A percentile compares a stretch with the other conserved stretches of the same genome.
phyloP scores from a whole-genome alignment of 2,797 vertebrate species.

The Loriculus beryllinus region DNA sequence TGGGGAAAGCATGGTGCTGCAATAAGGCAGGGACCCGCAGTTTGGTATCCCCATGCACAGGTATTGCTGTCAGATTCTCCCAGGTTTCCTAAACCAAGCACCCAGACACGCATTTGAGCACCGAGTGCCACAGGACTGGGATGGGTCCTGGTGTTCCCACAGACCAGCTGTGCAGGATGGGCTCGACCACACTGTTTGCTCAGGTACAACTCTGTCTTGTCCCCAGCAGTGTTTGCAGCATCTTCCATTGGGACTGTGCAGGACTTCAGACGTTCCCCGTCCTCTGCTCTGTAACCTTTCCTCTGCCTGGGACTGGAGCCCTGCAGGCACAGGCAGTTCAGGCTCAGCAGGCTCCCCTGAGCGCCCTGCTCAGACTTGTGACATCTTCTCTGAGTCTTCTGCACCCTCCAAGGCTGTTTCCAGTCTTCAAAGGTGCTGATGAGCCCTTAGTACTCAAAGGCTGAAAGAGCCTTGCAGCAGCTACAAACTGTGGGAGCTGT shows the following conservation, averaged over 20 bases:
- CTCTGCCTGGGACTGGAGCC: background rate
- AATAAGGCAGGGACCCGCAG: accelerated
- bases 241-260: background rate
- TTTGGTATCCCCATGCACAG: background rate
- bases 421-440: background rate
- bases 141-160: background rate
- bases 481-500: background rate
- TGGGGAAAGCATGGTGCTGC: accelerated
- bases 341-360: background rate
- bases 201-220: accelerated
- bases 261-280: background rate
- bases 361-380: background rate
- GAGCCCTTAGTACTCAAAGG: background rate
- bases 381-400: background rate
- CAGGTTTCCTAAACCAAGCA: background rate
- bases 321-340: accelerated
- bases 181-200: background rate
- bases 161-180: background rate
- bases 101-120: accelerated
- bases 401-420: background rate
- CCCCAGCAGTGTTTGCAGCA: background rate
- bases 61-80: background rate
- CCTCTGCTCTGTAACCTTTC: background rate
- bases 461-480: background rate
- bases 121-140: accelerated